Conservation (phyloP, 1,140 invertebrate species). For the Telenomus remus region DNA sequence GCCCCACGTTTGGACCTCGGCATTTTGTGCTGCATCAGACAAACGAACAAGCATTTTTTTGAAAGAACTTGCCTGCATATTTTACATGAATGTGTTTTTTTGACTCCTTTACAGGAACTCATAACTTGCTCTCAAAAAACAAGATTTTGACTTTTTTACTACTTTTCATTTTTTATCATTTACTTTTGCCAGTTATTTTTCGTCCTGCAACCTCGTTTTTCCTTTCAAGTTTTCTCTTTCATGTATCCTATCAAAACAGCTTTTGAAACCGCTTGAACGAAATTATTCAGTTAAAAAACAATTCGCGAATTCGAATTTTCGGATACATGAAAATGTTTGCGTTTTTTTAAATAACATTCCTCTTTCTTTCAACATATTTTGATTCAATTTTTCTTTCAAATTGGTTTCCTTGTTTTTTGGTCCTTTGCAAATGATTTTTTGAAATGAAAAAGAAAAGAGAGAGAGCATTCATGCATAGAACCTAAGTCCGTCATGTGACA, state of each 20-base stretch:
- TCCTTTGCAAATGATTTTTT: slow-evolving; percentile 53
- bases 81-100: slow-evolving; percentile 76
- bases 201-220: slow-evolving; percentile 24
- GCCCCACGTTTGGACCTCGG: slow-evolving; percentile 74
- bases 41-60: slow-evolving; percentile 74
- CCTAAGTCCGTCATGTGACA: slow-evolving; percentile 78
- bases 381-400: slow-evolving; percentile 21
- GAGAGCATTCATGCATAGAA: slow-evolving; percentile 65
- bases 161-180: slow-evolving; percentile 33
- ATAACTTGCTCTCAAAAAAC: slow-evolving; percentile 69
- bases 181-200: slow-evolving; percentile 11
- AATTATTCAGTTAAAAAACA: neutral
- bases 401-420: slow-evolving; percentile 34
- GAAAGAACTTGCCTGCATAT: slow-evolving; percentile 72
- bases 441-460: too few relatives aligned
- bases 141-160: slow-evolving; percentile 45
- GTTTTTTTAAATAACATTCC: slow-evolving; percentile 8
- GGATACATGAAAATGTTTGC: slow-evolving; percentile 45
- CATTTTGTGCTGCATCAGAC: slow-evolving; percentile 76
- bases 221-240: slow-evolving; percentile 33
- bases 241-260: slow-evolving; percentile 55
- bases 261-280: slow-evolving; percentile 38
- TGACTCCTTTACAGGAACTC: slow-evolving; percentile 76
- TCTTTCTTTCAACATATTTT: neutral
- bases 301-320: slow-evolving; percentile 39